Conservation (phyloP, 2,888 invertebrate genomes). For the Cheilosia variabilis region DNA sequence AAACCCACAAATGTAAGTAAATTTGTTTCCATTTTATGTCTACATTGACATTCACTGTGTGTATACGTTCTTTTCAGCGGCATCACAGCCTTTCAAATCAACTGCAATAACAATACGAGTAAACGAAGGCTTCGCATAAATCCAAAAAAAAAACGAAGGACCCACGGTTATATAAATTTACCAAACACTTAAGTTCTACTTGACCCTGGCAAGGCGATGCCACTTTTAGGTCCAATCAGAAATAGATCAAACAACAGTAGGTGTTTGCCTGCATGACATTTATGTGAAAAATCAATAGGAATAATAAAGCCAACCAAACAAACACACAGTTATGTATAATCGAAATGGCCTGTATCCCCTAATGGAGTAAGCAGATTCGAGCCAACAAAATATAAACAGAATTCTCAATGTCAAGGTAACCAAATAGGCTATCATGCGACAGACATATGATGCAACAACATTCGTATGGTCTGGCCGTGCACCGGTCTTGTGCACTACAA, state of each 20-base stretch:
- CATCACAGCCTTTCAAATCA: too few relatives aligned
- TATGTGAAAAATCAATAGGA: constrained; percentile 40
- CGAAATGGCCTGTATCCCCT: constrained; percentile 33
- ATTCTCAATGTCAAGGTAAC: constrained; percentile 60
- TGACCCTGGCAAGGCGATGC: too few relatives aligned
- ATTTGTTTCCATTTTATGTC: too few relatives aligned
- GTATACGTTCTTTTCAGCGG: too few relatives aligned
- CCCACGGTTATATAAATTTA: too few relatives aligned
- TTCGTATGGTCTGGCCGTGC: constrained; percentile 28
- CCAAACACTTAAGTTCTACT: too few relatives aligned
- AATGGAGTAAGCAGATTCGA: constrained; percentile 19
- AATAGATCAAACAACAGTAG: constrained; percentile 4
- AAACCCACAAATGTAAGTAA: too few relatives aligned
- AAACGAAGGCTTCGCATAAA: too few relatives aligned
- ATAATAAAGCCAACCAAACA: background rate
- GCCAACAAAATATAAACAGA: constrained; percentile 18
- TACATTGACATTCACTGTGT: too few relatives aligned
- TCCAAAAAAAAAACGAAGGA: too few relatives aligned
- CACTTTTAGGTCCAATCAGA: background rate
- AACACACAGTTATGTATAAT: background rate
- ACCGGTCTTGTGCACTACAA: constrained; percentile 16
- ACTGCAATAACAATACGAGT: too few relatives aligned
- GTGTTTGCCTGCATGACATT: constrained; percentile 3
- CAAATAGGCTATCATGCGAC: constrained; percentile 47
- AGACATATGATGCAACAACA: constrained; percentile 23